Base-by-base conservation (phyloP, 2,888 invertebrate species). In the Pammene aurita region DNA sequence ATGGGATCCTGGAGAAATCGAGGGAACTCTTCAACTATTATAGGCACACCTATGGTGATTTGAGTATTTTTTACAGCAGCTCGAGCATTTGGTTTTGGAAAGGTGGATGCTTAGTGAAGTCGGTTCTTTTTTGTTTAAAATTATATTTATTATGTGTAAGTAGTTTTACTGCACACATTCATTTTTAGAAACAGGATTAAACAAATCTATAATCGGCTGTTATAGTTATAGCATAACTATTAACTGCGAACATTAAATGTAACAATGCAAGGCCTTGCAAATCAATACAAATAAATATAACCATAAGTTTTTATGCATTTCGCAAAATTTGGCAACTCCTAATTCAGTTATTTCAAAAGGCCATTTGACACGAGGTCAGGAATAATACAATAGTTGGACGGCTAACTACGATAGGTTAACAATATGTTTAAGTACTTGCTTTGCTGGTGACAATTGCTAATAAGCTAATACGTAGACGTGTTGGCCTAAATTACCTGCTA, bases 341-440 rank as follows among this genome's bases (percentile, higher is more conserved):
- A 67, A 67, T 48, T 38, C 48, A 46, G 13, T 44, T 48, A 26
- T 55, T 62, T 62, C 67, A 42, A 35, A 57, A 67, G 63, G 35
- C 16, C 62, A 67, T 67, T 57, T 57, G 50, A 67, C 57, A 50
- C 67, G 50, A 67, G 67, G 67, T 63, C 67, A 50, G n/a, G 52
- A 14, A 57, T 62, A 62, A 42, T 34, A 16, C 18, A 58, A 42
- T 34, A 50, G 38, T 35, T 48, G 35, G 42, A 41, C 50, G 16
- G 34, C 44, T 60, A 60, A 60, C 42, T 46, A 35, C 50, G 48
- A 46, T 48, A 42, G 41, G 14, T 57, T 42, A 44, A 67, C 63
- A 50, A 44, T 67, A 11, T 42, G 56, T 66, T 50, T 44, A 44
- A 61, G 35, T 60, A 44, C 42, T 41, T 57, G 50, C 50, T 50